Evolutionary conservation across 2,797 vertebrate genomes (phyloP), one percentile per base, ranked within the genome.

Genomic region (Phoebastria nigripes): DNA sequence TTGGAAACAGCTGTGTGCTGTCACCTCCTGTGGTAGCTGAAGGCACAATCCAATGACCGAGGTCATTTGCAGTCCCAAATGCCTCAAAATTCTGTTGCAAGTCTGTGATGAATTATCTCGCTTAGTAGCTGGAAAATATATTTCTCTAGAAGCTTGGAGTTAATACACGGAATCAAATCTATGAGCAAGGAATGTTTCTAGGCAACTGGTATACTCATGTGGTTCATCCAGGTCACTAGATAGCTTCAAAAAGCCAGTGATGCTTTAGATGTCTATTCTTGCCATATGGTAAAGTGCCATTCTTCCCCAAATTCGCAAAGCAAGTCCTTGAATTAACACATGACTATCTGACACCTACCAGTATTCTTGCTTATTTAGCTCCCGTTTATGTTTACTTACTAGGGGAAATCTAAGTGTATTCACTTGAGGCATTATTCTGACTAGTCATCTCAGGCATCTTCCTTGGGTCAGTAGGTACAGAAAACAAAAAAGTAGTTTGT

Each of bases 161-260:
- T 90, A 82, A 89, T 95, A 74, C 8, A 19, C 26, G 70, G 58
- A 95, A 78, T 84, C 78, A 55, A 69, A 82, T 87, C 58, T 89
- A 51, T 42, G 82, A 92, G 72, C 69, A 89, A 91, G 72, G 69
- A 85, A 65, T 95, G 90, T 96, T 95, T 97, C 78, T 85, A 95
- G 78, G 94, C 96, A 94, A 80, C 89, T 96, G 90, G 78, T 89
- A 74, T 1, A 79, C 59, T 87, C 72, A 8, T 91, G 74, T 96
- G 86, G 56, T 94, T 95, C 92, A 91, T 79, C 81, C 83, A 89
- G 92, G 94, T 95, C 90, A 80, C 63, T 82, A 85, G 65, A 73
- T 55, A 46, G 86, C 44, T 95, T 95, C 83, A 79, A 77, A 90
- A 94, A 88, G 78, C 55, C 82, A 80, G n/a, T 41, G 67, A 49